Conservation (phyloP, 2,797 vertebrate genomes). For the Margarornis squamiger region DNA sequence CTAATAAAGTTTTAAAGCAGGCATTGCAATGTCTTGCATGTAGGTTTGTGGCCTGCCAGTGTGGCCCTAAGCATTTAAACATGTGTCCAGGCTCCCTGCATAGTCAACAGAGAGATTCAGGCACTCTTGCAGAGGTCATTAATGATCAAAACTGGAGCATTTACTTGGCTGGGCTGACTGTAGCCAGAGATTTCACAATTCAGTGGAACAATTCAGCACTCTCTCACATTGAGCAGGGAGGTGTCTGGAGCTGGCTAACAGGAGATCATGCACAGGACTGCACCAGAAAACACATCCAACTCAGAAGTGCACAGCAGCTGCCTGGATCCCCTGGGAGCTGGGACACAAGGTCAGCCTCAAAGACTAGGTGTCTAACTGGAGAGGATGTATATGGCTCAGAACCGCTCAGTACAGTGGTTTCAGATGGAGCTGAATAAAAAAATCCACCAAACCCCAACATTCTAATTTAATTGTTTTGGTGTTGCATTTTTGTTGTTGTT, state of each 20-base stretch:
- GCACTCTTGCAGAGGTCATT: accelerated
- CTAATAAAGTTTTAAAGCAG: background rate
- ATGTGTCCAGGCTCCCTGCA: background rate
- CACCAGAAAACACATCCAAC: background rate
- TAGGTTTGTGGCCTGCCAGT: background rate
- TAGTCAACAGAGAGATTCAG: background rate
- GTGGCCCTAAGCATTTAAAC: background rate
- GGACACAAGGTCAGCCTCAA: background rate
- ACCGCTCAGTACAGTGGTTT: background rate
- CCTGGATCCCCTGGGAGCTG: background rate
- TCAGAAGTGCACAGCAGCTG: background rate
- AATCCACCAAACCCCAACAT: accelerated
- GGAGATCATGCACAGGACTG: accelerated
- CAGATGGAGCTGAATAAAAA: background rate
- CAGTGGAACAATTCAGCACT: background rate
- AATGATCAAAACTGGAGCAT: background rate
- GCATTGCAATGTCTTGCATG: background rate
- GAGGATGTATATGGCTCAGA: background rate
- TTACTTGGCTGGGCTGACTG: background rate
- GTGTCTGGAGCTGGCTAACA: accelerated
- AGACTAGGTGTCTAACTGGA: background rate
- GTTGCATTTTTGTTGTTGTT: background rate
- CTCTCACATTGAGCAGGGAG: background rate
- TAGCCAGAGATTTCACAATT: background rate
- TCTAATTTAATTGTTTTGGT: background rate